A percentile compares a stretch with the other conserved stretches of the same genome.
Conservation (phyloP, 2,888 invertebrate species). For the Epistrophe eligans region DNA sequence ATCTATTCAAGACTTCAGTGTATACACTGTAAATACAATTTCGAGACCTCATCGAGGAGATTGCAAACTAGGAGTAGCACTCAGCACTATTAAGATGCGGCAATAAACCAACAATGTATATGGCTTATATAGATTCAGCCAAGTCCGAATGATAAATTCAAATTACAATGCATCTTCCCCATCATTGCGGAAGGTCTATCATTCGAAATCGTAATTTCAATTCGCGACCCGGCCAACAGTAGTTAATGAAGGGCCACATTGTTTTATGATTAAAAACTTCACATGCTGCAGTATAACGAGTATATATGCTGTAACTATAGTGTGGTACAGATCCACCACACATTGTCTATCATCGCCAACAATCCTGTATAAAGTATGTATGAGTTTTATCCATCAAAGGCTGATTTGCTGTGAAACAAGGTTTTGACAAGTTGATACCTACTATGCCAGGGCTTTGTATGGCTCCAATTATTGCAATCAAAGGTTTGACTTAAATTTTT, state of each 20-base stretch:
- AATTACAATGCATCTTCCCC: constrained; percentile 54
- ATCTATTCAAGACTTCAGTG: constrained; percentile 30
- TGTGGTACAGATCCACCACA: background rate
- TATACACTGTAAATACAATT: constrained; percentile 39
- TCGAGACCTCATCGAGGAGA: constrained; percentile 16
- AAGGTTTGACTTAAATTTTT: background rate
- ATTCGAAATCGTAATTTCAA: constrained; percentile 69
- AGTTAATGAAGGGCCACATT: constrained; percentile 76
- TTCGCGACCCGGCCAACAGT: constrained; percentile 69
- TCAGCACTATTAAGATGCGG: constrained; percentile 7
- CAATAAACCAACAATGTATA: constrained; percentile 64
- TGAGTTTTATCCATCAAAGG: constrained; percentile 1
- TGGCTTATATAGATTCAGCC: constrained; percentile 13
- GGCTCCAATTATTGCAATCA: background rate
- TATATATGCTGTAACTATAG: constrained; percentile 41
- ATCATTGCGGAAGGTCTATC: constrained; percentile 14
- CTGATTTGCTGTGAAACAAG: background rate
- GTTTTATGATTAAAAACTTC: constrained; percentile 75
- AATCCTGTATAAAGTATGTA: background rate
- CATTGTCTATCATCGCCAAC: constrained; percentile 39
- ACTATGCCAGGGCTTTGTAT: background rate
- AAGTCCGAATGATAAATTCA: constrained; percentile 63
- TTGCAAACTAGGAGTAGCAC: background rate
- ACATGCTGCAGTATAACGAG: constrained; percentile 26
- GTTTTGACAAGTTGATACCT: background rate